These are phyloP conservation scores for Geotrypetes seraphini DNA, from an alignment of 2,797 vertebrate genomes.

Conservation along the genomic window DNA sequence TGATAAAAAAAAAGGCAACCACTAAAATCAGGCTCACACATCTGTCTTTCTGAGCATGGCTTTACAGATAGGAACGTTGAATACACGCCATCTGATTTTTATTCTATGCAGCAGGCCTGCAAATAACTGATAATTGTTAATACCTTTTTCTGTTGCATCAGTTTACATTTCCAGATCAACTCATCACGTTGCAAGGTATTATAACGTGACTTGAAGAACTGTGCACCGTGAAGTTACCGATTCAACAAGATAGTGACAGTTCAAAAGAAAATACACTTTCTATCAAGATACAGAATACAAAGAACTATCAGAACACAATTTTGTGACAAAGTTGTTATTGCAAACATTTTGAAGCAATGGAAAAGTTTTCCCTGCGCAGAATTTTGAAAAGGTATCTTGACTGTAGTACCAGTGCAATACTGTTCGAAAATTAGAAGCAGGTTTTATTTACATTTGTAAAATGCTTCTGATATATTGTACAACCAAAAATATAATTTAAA, in stretches of 20 bases:
- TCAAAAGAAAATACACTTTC: rapidly evolving
- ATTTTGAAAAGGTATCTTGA: too few species aligned
- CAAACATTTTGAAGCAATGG: neutral
- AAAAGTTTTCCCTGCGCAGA: too few species aligned
- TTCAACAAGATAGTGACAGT: neutral
- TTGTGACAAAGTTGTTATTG: neutral
- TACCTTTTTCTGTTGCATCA: too few species aligned
- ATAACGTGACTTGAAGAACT: too few species aligned
- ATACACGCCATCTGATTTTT: slow-evolving; percentile 13
- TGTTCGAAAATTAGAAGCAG: too few species aligned
- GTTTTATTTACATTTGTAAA: too few species aligned
- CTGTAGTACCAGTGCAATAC: too few species aligned
- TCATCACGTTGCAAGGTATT: too few species aligned
- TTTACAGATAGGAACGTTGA: slow-evolving; percentile 21
- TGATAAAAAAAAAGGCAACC: too few species aligned
- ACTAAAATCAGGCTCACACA: slow-evolving; percentile 38
- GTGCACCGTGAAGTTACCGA: neutral
- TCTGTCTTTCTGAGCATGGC: slow-evolving; percentile 27
- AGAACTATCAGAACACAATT: rapidly evolving
- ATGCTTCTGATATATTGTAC: too few species aligned
- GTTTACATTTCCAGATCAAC: too few species aligned
- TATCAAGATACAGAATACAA: neutral
- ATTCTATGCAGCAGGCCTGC: slow-evolving; percentile 6
- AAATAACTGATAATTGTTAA: slow-evolving; percentile 22
- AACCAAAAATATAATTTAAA: too few species aligned